Conservation (phyloP, 1,140 invertebrate genomes). For the Littorina saxatilis region DNA sequence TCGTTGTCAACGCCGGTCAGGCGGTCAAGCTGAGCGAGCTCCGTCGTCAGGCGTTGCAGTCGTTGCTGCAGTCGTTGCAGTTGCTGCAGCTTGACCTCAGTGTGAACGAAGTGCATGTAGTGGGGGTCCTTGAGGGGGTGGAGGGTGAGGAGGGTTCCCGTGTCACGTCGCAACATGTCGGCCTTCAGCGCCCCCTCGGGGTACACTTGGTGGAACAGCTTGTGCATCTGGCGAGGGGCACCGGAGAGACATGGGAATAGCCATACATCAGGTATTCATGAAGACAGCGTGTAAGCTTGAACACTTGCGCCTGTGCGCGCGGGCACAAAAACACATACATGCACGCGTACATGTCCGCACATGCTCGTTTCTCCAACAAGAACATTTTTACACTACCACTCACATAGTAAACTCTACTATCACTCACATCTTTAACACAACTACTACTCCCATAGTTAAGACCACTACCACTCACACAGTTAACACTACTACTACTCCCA, state of each 20-base stretch:
- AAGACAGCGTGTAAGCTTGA: too few species aligned
- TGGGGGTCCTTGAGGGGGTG: constrained; percentile 95
- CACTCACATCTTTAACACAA: too few species aligned
- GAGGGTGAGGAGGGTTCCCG: constrained; percentile 95
- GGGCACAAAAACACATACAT: not conserved
- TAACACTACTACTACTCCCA: too few species aligned
- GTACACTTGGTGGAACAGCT: constrained; percentile 95
- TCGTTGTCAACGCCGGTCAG: not conserved
- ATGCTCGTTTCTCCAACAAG: not conserved
- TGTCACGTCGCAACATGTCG: constrained; percentile 87
- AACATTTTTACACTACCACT: too few species aligned
- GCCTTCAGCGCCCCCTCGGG: constrained; percentile 90
- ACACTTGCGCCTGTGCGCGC: not conserved
- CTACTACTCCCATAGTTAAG: too few species aligned
- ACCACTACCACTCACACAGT: too few species aligned
- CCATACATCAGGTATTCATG: too few species aligned
- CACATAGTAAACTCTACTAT: not conserved
- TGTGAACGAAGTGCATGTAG: constrained; percentile 91
- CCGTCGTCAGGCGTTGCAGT: not conserved
- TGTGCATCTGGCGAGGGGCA: constrained; percentile 88
- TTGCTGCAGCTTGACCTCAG: constrained; percentile 56
- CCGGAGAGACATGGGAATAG: too few species aligned
- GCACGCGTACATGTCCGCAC: not conserved
- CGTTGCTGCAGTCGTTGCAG: constrained; percentile 34
- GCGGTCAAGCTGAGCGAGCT: not conserved